Base-by-base conservation (phyloP, 2,797 vertebrate genomes). In the Sebastes oblongus region DNA sequence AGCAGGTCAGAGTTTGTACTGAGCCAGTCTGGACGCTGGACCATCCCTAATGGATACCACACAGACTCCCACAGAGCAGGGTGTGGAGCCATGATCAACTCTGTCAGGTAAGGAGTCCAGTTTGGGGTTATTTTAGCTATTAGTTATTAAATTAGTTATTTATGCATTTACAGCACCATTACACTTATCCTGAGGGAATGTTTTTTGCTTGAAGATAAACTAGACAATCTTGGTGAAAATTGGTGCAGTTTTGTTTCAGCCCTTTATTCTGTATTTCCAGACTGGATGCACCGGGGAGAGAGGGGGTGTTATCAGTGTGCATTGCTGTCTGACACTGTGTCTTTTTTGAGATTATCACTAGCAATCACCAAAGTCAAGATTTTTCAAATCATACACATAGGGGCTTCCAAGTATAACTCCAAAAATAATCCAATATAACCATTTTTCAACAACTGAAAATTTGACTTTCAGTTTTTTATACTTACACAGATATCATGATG, bases 1-100 rank as follows among this genome's bases (percentile, higher is more conserved):
- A 99, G 97, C 95, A 96, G 97, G 86, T 99, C 98, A 0, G 98
- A 99, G 94, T 98, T 97, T 0, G 97, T 98, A 75, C 94, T 99
- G 89, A 98, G 97, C 83, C 95, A 96, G 65, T 92, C 96, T 14
- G 96, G 97, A 58, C 92, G 97, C 88, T 96, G 96, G 80, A 94
- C 90, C 29, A 91, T 98, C 83, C 96, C 97, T 9, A 99, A 99
- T 22, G 98, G 98, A 42, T 98, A 97, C 94, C 97, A 98, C 0
- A 78, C 86, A 56, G 95, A 95, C 56, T 60, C 92, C 72, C 95
- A 96, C 3, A 93, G 91, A 22, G 85, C 91, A 46, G 95, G 95
- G 12, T 85, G 94, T 0, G 94, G 94, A 83, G 95, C 95, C 86
- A 94, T 98, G 90, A 93, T 95, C 84, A 98, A 94, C 93, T 98